A percentile compares a stretch with the other conserved stretches of the same genome.
phyloP scores from a whole-genome alignment of 2,113 vertebrate genomes.

The Vimba vimba region DNA sequence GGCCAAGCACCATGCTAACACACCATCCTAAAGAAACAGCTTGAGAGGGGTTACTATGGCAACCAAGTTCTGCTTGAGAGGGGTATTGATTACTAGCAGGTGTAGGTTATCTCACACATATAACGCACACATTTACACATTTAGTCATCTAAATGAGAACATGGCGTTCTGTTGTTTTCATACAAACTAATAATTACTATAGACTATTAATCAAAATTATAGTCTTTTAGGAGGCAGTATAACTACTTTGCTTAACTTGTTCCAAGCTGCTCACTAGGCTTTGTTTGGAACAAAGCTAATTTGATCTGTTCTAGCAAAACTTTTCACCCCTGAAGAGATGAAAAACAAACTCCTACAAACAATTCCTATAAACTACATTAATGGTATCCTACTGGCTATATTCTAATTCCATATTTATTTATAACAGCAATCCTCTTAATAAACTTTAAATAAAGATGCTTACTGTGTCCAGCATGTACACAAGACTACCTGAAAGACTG shows the following conservation, averaged over 20 bases:
- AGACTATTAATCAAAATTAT: neutral
- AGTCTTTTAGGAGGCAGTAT: neutral
- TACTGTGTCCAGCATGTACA: neutral
- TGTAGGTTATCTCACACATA: constrained; percentile 60
- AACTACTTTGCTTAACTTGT: neutral
- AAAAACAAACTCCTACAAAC: neutral
- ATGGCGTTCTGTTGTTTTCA: neutral
- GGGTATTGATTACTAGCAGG: constrained; percentile 72
- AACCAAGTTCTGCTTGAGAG: constrained; percentile 71
- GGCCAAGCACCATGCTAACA: constrained; percentile 58
- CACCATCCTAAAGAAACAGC: constrained; percentile 60
- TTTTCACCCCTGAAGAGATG: neutral
- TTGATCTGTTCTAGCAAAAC: neutral
- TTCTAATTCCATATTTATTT: neutral
- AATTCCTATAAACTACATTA: neutral
- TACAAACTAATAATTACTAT: neutral
- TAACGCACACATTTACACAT: neutral
- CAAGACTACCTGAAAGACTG: neutral
- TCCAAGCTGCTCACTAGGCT: neutral
- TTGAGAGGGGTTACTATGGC: constrained; percentile 69
- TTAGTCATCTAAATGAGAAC: neutral
- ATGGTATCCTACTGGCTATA: neutral
- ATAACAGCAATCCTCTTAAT: neutral
- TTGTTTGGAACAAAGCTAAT: neutral
- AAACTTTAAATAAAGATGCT: neutral